A percentile compares a stretch with the other conserved stretches of the same genome.
Evolutionary conservation across 2,797 vertebrate genomes (phyloP).

Genomic region (Hyperoplus lanceolatus): DNA sequence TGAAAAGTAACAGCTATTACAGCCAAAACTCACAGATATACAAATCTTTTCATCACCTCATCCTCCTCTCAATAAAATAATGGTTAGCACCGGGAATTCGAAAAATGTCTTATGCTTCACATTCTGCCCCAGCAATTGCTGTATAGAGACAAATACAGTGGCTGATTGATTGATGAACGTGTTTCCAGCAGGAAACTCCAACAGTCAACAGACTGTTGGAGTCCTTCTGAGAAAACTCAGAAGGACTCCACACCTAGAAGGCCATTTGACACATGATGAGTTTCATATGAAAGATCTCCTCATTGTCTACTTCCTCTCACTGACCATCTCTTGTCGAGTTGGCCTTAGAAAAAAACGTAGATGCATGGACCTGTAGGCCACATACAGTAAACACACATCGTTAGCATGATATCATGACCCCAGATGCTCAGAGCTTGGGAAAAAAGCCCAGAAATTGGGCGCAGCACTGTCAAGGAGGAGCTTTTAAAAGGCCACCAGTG

Average conservation of each 20-base stretch:
- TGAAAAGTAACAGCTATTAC: not conserved
- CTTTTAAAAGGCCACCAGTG: constrained; percentile 50
- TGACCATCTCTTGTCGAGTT: not conserved
- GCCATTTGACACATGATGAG: not conserved
- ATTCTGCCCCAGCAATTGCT: not conserved
- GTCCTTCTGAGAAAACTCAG: not conserved
- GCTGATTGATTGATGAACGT: not conserved
- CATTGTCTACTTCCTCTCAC: not conserved
- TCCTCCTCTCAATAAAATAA: not conserved
- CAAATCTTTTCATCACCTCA: not conserved
- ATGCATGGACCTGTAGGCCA: constrained; percentile 4
- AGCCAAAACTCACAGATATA: not conserved
- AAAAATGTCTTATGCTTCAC: not conserved
- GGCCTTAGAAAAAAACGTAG: not conserved
- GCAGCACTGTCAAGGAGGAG: constrained; percentile 42
- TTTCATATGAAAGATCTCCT: not conserved
- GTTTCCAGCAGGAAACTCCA: not conserved
- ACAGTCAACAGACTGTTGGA: not conserved
- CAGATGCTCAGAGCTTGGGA: constrained; percentile 27
- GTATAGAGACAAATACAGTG: not conserved
- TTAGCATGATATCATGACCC: constrained; percentile 21
- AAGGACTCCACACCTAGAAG: not conserved
- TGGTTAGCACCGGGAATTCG: not conserved
- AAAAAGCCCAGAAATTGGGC: constrained; percentile 30
- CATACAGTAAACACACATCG: not conserved